phyloP scores from a whole-genome alignment of 2,888 invertebrate species.

The Hydrotaea cyrtoneurina region DNA sequence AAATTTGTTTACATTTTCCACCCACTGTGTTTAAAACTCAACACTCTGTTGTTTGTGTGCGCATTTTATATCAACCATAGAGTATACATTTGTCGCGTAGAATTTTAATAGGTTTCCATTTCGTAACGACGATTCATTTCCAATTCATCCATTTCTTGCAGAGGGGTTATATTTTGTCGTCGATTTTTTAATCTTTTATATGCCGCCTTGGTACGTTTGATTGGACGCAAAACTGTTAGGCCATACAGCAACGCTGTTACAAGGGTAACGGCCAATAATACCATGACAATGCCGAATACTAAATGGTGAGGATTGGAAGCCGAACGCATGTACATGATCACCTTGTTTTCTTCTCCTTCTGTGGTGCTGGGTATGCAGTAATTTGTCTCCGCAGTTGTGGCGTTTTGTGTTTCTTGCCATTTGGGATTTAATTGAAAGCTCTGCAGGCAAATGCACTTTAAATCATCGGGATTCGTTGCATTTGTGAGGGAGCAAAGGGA shows the following conservation, averaged over 20 bases:
- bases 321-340: slow-evolving; percentile 55
- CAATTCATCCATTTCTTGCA: slow-evolving; percentile 70
- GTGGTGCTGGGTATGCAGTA: slow-evolving; percentile 24
- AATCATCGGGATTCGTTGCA: background rate
- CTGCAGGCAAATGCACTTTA: slow-evolving; percentile 69
- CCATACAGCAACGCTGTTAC: slow-evolving; percentile 66
- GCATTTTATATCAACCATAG: no score
- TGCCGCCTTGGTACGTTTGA: slow-evolving; percentile 65
- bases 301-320: slow-evolving; percentile 65
- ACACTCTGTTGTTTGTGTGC: no score
- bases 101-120: slow-evolving; percentile 47
- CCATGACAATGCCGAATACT: slow-evolving; percentile 66
- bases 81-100: no score
- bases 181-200: slow-evolving; percentile 68
- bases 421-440: slow-evolving; percentile 68
- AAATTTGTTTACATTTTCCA: no score
- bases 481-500: slow-evolving; percentile 41
- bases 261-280: slow-evolving; percentile 67
- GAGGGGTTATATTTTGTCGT: slow-evolving; percentile 65
- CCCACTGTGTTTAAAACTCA: no score
- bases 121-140: slow-evolving; percentile 58
- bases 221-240: slow-evolving; percentile 62
- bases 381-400: background rate
- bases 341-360: slow-evolving; percentile 45
- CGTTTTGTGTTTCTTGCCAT: slow-evolving; percentile 60